Evolutionary conservation across 2,113 vertebrate genomes (phyloP), one percentile per base, ranked within the genome.

Genomic region (Sardina pilchardus): DNA sequence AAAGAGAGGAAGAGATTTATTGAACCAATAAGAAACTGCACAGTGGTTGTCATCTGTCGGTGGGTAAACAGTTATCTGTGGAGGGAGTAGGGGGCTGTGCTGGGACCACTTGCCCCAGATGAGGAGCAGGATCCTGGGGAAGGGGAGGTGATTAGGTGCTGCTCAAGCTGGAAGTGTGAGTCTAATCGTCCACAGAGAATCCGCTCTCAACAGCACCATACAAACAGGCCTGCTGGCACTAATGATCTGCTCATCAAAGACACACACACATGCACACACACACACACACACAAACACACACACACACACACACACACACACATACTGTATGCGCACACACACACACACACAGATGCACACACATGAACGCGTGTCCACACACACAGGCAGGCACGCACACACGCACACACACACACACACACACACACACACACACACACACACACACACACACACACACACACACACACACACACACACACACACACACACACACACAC

Each of bases 1-100:
- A 86, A 75, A n/a, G 45, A 86, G 59, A n/a, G 59, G 59, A 67
- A 67, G 59, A 34, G 63, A 71, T 71, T 71, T 34, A 71, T 71
- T 71, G 34, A 26, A 30, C 26, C 2, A 0, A 12, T 67, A 9
- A 30, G 26, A 71, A 7, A 71, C 63, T 14, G 5, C 50, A 53
- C 50, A 53, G 50, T 53, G n/a, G 16, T 30, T 71, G 26, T 30
- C 30, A 63, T 63, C 56, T 63, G 4, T 63, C n/a, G 9, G 26
- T 8, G 30, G 63, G 0, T 71, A 14, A 16, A 4, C 9, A 8
- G 63, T 16, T 71, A 30, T 71, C 26, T 71, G 8, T 34, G 30
- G 63, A 71, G 63, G 26, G 0, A 14, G 26, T 10, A 30, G 9
- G 63, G 56, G 56, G 21, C 6, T 63, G 56, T n/a, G 56, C 24